Base-by-base conservation (phyloP, 2,797 vertebrate species). In the Tenualosa ilisha region DNA sequence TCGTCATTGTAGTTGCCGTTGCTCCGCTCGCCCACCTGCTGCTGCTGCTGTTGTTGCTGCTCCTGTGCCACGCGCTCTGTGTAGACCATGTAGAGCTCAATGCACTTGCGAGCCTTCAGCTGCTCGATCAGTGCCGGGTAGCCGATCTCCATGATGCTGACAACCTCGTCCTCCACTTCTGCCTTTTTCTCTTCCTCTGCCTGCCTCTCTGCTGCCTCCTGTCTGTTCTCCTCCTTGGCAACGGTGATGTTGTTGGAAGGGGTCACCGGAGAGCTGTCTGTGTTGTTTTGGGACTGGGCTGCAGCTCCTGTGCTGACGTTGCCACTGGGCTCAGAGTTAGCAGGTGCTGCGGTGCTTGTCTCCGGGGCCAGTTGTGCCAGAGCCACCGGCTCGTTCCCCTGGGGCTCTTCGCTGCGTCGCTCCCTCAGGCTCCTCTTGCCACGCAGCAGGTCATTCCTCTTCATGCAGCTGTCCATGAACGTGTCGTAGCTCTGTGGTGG, bases 111-210 rank as follows among this genome's bases (percentile, higher is more conserved):
- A 51, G 85, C 86, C 85, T 94, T 95, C 84, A 94, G 24, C 91
- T 96, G 94, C 40, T 91, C 81, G 4, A 94, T 93, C 75, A 95
- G 90, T 15, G 91, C 93, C 0, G 95, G 95, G 82, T 94, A 95
- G 12, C 92, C 94, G 2, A 95, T 94, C 84, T 95, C 93, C 75
- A 91, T 49, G n/a, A 96, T 92, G 87, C 93, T 93, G 68, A 94
- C 93, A 3, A 90, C 92, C 17, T 91, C 89, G 0, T 92, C 89
- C 1, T 90, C 91, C 0, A 87, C 87, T 3, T 90, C 90, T 11
- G 68, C 68, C 68, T 40, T 56, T 9, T 63, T 46, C 72, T 79
- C 37, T 40, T 79, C 72, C 40, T 79, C 72, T 3, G 17, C 72
- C 20, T 17, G 15, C 20, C 0, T 17, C 17, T 40, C 15, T 37